phyloP scores from a whole-genome alignment of 2,113 vertebrate species.

The Chunga burmeisteri region DNA sequence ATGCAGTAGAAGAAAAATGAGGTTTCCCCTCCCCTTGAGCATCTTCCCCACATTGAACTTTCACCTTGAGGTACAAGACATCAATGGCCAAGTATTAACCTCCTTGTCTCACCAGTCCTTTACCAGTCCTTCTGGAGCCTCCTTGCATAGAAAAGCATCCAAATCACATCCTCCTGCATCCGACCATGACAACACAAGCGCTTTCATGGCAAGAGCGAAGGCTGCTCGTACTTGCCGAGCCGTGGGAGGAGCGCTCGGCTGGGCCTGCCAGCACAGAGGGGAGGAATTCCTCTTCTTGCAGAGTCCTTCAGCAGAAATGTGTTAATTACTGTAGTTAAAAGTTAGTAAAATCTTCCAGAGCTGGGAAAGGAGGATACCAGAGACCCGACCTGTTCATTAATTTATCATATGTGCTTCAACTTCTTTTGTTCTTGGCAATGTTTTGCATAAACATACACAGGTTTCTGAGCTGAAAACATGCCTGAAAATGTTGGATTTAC shows the following conservation, averaged over 20 bases:
- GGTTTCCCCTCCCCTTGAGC: background rate
- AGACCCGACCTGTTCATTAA: background rate
- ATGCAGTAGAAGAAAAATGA: background rate
- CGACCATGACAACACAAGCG: background rate
- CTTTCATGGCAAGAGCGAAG: background rate
- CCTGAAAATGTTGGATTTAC: background rate
- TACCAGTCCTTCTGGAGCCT: background rate
- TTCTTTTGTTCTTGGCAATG: background rate
- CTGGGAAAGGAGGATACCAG: background rate
- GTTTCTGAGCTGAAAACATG: background rate
- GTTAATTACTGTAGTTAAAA: background rate
- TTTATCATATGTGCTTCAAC: background rate
- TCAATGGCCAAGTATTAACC: fast-evolving
- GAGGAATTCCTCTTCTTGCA: background rate
- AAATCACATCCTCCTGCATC: background rate
- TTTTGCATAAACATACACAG: background rate
- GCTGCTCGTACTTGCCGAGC: background rate
- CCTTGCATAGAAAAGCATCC: background rate
- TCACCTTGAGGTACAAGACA: background rate
- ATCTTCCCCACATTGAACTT: background rate
- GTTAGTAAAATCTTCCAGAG: background rate
- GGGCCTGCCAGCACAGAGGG: background rate
- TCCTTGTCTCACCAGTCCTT: background rate
- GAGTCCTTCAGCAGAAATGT: background rate
- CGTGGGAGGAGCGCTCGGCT: fast-evolving